phyloP scores from a whole-genome alignment of 2,888 invertebrate genomes.

The Brachylomia viminalis region DNA sequence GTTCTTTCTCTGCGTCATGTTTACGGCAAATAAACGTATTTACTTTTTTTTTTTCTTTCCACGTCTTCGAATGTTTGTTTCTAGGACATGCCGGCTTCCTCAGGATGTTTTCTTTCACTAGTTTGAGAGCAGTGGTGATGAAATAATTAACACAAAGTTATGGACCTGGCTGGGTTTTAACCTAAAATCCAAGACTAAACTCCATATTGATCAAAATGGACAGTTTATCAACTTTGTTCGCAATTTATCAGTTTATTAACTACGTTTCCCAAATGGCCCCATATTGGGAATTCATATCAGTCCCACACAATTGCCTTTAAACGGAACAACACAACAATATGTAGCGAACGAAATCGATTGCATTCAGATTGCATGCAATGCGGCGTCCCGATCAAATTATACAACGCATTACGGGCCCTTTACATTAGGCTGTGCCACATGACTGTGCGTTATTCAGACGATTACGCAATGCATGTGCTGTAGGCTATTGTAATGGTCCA shows the following conservation, averaged over 20 bases:
- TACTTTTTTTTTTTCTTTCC: too few relatives aligned
- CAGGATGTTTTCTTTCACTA: too few relatives aligned
- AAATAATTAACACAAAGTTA: too few relatives aligned
- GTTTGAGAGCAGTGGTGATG: too few relatives aligned
- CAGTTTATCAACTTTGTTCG: background rate
- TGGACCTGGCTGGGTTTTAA: too few relatives aligned
- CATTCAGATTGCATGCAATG: slow-evolving; percentile 75
- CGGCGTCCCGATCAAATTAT: slow-evolving; percentile 78
- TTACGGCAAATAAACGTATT: too few relatives aligned
- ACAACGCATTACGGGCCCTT: slow-evolving; percentile 62
- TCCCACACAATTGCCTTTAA: slow-evolving; percentile 16
- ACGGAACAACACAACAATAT: slow-evolving; percentile 60
- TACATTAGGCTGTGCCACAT: background rate
- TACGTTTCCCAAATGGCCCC: background rate
- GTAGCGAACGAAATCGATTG: slow-evolving; percentile 74
- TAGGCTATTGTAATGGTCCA: background rate
- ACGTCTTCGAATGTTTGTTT: too few relatives aligned
- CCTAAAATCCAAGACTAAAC: too few relatives aligned
- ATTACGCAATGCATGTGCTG: background rate
- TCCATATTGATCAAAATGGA: background rate
- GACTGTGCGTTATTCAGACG: background rate
- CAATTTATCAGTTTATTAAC: background rate
- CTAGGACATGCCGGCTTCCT: too few relatives aligned
- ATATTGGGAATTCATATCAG: slow-evolving; percentile 6
- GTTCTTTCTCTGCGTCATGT: too few relatives aligned